Conservation (phyloP, 1,140 invertebrate genomes). For the Cotesia typhae region DNA sequence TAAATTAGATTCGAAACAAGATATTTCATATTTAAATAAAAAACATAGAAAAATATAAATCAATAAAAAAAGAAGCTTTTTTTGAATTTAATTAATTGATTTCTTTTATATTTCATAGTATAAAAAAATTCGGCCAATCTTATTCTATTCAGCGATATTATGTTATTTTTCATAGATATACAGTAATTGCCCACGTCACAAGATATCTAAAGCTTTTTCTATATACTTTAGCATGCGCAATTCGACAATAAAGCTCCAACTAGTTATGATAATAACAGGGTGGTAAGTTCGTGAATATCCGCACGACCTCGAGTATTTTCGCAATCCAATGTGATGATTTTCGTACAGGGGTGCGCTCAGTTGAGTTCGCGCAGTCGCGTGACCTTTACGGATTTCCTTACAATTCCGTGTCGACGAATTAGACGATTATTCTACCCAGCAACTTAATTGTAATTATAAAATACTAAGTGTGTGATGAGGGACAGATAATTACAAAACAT, state of each 20-base stretch:
- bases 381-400: slow-evolving; percentile 18
- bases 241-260: neutral
- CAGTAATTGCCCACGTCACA: neutral
- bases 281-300: slow-evolving; percentile 31
- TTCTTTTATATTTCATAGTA: too few species aligned
- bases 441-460: slow-evolving; percentile 24
- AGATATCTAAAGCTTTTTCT: slow-evolving; percentile 5
- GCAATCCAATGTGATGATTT: slow-evolving; percentile 42
- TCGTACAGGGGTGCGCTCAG: slow-evolving; percentile 53
- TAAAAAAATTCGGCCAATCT: too few species aligned
- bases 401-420: slow-evolving; percentile 22
- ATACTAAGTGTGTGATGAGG: neutral
- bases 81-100: too few species aligned
- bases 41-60: too few species aligned
- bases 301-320: slow-evolving; percentile 38
- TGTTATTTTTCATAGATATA: slow-evolving; percentile 1
- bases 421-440: slow-evolving; percentile 19
- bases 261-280: neutral
- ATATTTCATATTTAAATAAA: too few species aligned
- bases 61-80: too few species aligned
- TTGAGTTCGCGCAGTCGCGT: slow-evolving; percentile 57
- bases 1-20: too few species aligned
- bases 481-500: neutral
- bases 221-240: slow-evolving; percentile 4
- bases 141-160: too few species aligned